phyloP scores from a whole-genome alignment of 2,888 invertebrate species.

The Trichacis sp. region DNA sequence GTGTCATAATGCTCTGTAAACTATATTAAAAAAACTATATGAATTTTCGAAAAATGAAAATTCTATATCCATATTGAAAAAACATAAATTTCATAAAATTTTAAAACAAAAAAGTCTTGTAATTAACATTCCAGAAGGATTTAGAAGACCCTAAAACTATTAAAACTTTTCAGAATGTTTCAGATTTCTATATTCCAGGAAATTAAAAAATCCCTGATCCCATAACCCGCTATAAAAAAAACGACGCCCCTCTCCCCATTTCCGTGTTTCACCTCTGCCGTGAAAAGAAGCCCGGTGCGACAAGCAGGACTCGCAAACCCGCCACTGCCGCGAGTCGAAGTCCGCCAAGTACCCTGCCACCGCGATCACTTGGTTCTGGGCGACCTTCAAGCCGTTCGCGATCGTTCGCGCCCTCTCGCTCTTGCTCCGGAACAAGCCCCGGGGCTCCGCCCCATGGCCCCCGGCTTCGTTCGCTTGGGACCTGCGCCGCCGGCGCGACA shows the following conservation, averaged over 20 bases:
- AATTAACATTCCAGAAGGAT: no score
- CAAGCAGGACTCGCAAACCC: slow-evolving; percentile 65
- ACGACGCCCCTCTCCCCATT: not conserved
- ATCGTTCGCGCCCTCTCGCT: slow-evolving; percentile 70
- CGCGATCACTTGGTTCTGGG: slow-evolving; percentile 80
- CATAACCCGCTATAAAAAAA: no score
- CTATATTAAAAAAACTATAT: no score
- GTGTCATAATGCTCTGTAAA: no score
- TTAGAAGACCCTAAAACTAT: no score
- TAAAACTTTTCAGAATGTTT: no score
- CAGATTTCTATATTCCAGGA: no score
- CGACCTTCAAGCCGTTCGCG: slow-evolving; percentile 78
- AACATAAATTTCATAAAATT: no score
- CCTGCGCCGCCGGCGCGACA: slow-evolving; percentile 21
- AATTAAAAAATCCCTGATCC: no score
- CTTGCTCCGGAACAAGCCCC: slow-evolving; percentile 19
- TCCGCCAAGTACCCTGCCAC: slow-evolving; percentile 77
- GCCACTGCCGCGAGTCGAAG: slow-evolving; percentile 70
- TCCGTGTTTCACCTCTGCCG: slow-evolving; percentile 71
- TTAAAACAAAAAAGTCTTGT: no score
- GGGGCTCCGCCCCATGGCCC: slow-evolving; percentile 10
- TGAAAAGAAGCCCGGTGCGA: slow-evolving; percentile 76
- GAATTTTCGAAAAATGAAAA: no score
- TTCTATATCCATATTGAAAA: no score
- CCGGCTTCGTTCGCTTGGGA: slow-evolving; percentile 25